These are phyloP conservation scores for Dorcus hopei DNA, from an alignment of 2,888 invertebrate genomes.

Conservation along the genomic window DNA sequence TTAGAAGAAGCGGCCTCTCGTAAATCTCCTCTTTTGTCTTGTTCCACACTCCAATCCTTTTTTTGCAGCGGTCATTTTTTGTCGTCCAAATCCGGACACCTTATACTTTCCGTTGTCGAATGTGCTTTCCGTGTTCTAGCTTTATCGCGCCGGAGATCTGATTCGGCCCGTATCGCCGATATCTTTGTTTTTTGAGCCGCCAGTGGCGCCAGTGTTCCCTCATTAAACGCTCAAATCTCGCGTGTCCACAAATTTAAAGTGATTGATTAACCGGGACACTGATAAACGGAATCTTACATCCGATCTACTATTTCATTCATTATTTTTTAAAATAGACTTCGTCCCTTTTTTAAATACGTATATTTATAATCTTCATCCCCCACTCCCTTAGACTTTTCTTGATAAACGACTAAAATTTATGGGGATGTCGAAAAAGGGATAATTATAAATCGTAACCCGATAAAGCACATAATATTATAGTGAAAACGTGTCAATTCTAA, in stretches of 20 bases:
- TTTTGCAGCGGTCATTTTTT: slow-evolving; percentile 24
- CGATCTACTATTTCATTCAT: background rate
- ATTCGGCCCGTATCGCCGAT: slow-evolving; percentile 47
- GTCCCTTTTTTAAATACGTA: background rate
- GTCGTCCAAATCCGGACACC: slow-evolving; percentile 26
- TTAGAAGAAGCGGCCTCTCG: slow-evolving; percentile 45
- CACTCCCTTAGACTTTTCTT: too few relatives aligned
- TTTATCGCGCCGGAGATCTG: slow-evolving; percentile 49
- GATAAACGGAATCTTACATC: background rate
- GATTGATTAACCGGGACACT: slow-evolving; percentile 17
- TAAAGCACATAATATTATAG: too few relatives aligned
- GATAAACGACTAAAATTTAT: background rate
- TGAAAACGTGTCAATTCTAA: too few relatives aligned
- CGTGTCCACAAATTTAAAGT: slow-evolving; percentile 21
- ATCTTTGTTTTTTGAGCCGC: slow-evolving; percentile 42
- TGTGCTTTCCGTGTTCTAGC: slow-evolving; percentile 46
- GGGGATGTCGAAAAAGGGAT: background rate
- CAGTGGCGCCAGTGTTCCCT: slow-evolving; percentile 47
- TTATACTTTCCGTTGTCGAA: slow-evolving; percentile 37
- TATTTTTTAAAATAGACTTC: background rate
- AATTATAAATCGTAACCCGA: background rate
- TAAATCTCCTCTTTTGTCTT: slow-evolving; percentile 47
- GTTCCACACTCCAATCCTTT: slow-evolving; percentile 38
- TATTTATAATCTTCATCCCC: too few relatives aligned
- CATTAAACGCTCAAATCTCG: slow-evolving; percentile 37